Evolutionary conservation across 2,797 vertebrate genomes (phyloP).

Genomic region (Peromyscus nudipes): DNA sequence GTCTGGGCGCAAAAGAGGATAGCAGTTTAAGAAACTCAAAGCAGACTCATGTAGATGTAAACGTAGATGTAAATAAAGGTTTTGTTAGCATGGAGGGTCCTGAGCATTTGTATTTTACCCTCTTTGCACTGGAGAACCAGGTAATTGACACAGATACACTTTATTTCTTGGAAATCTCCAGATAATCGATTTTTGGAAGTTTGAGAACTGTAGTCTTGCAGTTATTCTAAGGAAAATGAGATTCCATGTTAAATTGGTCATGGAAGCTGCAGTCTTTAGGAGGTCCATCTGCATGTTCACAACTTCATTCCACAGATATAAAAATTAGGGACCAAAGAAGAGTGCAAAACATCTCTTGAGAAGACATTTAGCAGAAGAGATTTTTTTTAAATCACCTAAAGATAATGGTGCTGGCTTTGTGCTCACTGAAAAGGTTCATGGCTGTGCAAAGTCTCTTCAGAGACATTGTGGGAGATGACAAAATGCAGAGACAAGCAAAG

Average conservation of each 20-base stretch:
- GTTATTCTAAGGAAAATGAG: conserved; percentile 39
- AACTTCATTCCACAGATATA: background rate
- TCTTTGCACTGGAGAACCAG: background rate
- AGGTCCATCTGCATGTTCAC: background rate
- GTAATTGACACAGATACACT: background rate
- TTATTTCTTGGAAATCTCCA: conserved; percentile 56
- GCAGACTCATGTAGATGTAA: background rate
- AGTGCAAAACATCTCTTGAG: background rate
- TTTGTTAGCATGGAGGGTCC: background rate
- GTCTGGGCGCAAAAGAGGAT: background rate
- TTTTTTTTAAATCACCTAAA: background rate
- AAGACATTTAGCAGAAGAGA: conserved; percentile 17
- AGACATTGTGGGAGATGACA: background rate
- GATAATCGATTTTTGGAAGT: conserved; percentile 51
- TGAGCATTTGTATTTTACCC: conserved; percentile 39
- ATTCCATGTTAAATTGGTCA: background rate
- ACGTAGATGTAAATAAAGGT: background rate
- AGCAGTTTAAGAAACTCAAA: conserved; percentile 12
- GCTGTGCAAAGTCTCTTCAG: background rate
- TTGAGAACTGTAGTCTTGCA: conserved; percentile 4
- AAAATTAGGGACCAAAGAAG: conserved; percentile 13
- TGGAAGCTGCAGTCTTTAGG: conserved; percentile 4
- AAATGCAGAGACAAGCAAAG: background rate
- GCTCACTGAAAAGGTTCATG: background rate
- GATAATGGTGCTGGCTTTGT: background rate